Evolutionary conservation across 2,888 invertebrate genomes (phyloP).

Genomic region (Xestoiulus laeticollis): DNA sequence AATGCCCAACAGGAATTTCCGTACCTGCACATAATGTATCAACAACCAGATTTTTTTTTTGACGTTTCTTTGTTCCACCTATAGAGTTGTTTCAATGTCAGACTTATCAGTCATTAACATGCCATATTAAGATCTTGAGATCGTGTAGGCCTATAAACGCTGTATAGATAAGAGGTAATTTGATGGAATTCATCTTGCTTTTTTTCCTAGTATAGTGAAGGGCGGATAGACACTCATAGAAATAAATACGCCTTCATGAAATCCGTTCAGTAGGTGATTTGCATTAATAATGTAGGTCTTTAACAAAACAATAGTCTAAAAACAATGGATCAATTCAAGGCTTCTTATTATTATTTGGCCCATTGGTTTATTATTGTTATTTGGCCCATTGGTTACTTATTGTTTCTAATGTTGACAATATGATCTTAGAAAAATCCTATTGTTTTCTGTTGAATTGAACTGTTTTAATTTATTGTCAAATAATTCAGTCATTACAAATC

Average conservation of each 20-base stretch:
- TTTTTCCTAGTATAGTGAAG: background rate
- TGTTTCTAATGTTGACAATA: no score
- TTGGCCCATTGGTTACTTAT: no score
- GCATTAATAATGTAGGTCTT: background rate
- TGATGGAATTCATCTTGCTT: background rate
- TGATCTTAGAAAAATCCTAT: no score
- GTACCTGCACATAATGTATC: background rate
- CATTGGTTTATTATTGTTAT: no score
- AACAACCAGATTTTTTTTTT: background rate
- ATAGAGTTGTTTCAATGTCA: slow-evolving; percentile 19
- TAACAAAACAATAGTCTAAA: no score
- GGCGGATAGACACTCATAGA: background rate
- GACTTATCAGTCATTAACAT: slow-evolving; percentile 23
- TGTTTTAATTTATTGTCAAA: no score
- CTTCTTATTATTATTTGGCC: no score
- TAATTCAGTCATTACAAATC: no score
- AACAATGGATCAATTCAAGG: no score
- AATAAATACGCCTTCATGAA: background rate
- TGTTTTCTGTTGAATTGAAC: no score
- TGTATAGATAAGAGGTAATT: background rate
- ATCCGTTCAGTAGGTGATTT: background rate
- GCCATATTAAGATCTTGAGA: background rate
- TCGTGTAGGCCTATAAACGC: background rate
- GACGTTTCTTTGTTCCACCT: slow-evolving; percentile 20
- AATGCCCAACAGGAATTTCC: slow-evolving; percentile 7